Percentiles rank a stretch among this genome's conserved stretches.
Conservation (phyloP, 2,888 invertebrate species). For the Caenorhabditis sp. region DNA sequence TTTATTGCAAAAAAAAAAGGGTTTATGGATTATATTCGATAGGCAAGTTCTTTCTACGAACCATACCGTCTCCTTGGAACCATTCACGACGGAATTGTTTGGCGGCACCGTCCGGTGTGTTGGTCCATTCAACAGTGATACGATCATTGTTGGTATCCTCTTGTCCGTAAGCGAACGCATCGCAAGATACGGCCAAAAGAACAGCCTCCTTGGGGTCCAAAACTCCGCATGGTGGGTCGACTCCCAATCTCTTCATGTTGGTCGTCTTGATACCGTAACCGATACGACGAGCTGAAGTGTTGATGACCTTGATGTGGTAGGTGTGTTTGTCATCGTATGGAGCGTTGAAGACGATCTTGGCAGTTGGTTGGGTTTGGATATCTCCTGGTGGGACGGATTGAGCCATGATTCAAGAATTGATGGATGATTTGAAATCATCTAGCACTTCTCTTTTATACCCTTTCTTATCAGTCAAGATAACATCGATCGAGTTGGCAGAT, state of each 20-base stretch:
- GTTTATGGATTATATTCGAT: conserved; percentile 43
- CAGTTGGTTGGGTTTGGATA: conserved; percentile 48
- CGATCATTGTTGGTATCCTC: conserved; percentile 56
- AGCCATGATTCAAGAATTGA: too few relatives aligned
- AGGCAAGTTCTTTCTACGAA: conserved; percentile 54
- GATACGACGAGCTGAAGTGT: conserved; percentile 53
- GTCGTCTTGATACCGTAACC: conserved; percentile 59
- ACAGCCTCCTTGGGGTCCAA: conserved; percentile 57
- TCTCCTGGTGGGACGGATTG: conserved; percentile 56
- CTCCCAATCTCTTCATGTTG: conserved; percentile 58
- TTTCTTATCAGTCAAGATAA: too few relatives aligned
- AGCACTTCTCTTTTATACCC: too few relatives aligned
- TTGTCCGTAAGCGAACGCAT: conserved; percentile 37
- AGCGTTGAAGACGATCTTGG: conserved; percentile 60
- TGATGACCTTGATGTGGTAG: conserved; percentile 55
- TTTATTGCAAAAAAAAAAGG: too few relatives aligned
- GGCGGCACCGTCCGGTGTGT: conserved; percentile 55
- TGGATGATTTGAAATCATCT: too few relatives aligned
- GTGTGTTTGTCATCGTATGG: conserved; percentile 61
- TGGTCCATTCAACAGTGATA: conserved; percentile 59
- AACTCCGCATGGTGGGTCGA: conserved; percentile 56
- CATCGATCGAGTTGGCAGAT: too few relatives aligned
- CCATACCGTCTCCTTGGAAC: conserved; percentile 62
- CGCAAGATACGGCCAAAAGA: conserved; percentile 34
- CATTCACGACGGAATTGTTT: conserved; percentile 60